Percentiles rank a stretch among this genome's conserved stretches.
Evolutionary conservation across 2,113 vertebrate genomes (phyloP).

Genomic region (Chaetops frenatus): DNA sequence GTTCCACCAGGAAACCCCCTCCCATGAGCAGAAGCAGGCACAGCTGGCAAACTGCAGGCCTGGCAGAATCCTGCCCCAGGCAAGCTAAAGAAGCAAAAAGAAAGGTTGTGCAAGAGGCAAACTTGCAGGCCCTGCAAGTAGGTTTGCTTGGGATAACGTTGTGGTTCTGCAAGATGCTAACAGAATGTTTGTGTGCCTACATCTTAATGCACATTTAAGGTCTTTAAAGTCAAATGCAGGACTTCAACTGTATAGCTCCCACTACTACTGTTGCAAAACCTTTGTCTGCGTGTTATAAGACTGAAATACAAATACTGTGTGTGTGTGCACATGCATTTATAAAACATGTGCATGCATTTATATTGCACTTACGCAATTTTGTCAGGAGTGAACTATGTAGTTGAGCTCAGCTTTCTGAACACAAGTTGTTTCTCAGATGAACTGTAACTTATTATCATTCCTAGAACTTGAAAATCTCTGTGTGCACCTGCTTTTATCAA

Average conservation of each 20-base stretch:
- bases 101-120: background rate
- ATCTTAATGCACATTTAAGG: background rate
- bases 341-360: background rate
- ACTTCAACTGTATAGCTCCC: background rate
- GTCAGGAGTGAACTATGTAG: background rate
- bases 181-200: background rate
- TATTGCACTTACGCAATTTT: background rate
- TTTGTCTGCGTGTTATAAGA: background rate
- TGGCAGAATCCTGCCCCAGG: background rate
- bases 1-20: background rate
- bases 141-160: accelerated
- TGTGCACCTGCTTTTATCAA: background rate
- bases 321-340: background rate
- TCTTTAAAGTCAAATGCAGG: background rate
- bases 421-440: background rate
- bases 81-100: background rate
- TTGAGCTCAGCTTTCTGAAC: background rate
- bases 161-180: background rate
- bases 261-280: background rate
- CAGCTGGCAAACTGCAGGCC: background rate
- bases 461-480: background rate
- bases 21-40: background rate
- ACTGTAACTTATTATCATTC: background rate
- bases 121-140: background rate
- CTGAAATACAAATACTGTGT: background rate